Evolutionary conservation across 2,113 vertebrate genomes (phyloP).

Genomic region (Psophia crepitans): DNA sequence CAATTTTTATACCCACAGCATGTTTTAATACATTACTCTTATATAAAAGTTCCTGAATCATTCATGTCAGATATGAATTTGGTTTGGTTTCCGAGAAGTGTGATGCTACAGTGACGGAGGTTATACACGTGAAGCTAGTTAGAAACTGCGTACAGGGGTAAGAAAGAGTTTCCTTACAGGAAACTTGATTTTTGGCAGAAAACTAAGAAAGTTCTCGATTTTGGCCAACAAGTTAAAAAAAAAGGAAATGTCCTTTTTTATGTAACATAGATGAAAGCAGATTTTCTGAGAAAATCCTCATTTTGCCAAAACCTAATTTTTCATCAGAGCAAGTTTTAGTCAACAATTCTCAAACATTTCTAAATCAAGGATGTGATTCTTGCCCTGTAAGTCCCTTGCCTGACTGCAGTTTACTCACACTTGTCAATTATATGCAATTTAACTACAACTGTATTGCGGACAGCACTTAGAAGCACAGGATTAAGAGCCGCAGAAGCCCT

Average conservation of each 20-base stretch:
- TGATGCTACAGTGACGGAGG: neutral
- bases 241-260: neutral
- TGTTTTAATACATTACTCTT: neutral
- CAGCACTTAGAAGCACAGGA: neutral
- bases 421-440: neutral
- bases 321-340: neutral
- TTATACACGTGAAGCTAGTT: neutral
- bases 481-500: neutral
- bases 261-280: neutral
- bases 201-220: neutral
- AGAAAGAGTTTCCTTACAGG: neutral
- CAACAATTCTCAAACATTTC: neutral
- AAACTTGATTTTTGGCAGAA: slow-evolving; percentile 9
- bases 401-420: neutral
- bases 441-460: neutral
- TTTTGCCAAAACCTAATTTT: neutral
- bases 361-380: neutral
- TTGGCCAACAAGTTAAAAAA: neutral
- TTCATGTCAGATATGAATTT: slow-evolving; percentile 29
- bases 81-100: slow-evolving; percentile 45
- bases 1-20: neutral
- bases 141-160: neutral
- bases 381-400: neutral
- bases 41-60: slow-evolving; percentile 8
- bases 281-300: neutral